Evolutionary conservation across 1,140 invertebrate genomes (phyloP).

Genomic region (Helicoverpa zea): DNA sequence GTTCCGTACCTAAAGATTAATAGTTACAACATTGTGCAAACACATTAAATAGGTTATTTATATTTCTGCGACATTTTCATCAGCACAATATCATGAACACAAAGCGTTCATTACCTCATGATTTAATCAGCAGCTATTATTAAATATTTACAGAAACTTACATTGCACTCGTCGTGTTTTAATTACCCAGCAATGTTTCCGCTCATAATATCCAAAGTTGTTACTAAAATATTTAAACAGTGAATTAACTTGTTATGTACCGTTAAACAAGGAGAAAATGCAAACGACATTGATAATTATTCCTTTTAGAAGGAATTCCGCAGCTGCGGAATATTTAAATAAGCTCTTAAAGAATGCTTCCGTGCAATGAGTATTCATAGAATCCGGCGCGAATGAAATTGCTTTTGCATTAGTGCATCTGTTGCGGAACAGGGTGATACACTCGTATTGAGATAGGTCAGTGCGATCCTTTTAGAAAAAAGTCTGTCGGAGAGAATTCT

Average conservation of each 20-base stretch:
- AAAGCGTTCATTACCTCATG: not conserved
- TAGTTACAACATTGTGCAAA: constrained; percentile 42
- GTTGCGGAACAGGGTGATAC: constrained; percentile 1
- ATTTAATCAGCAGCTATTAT: not conserved
- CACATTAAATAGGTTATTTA: not conserved
- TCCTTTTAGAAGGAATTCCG: constrained; percentile 28
- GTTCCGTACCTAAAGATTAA: constrained; percentile 60
- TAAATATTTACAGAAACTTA: constrained; percentile 3
- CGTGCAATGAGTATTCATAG: constrained; percentile 42
- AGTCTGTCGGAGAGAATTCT: no score
- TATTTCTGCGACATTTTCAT: not conserved
- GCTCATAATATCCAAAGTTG: constrained; percentile 23
- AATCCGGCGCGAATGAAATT: constrained; percentile 40
- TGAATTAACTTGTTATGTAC: constrained; percentile 40
- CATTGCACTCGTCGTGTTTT: not conserved
- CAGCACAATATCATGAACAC: constrained; percentile 1
- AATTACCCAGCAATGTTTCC: constrained; percentile 21
- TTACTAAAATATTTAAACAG: constrained; percentile 27
- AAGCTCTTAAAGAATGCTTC: constrained; percentile 40
- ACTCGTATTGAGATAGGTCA: not conserved
- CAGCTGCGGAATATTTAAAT: constrained; percentile 43
- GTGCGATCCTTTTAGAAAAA: no score
- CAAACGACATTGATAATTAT: constrained; percentile 36
- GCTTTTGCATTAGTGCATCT: constrained; percentile 37
- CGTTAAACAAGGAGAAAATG: constrained; percentile 21